phyloP scores from a whole-genome alignment of 2,888 invertebrate species.

The Carabus problematicus region DNA sequence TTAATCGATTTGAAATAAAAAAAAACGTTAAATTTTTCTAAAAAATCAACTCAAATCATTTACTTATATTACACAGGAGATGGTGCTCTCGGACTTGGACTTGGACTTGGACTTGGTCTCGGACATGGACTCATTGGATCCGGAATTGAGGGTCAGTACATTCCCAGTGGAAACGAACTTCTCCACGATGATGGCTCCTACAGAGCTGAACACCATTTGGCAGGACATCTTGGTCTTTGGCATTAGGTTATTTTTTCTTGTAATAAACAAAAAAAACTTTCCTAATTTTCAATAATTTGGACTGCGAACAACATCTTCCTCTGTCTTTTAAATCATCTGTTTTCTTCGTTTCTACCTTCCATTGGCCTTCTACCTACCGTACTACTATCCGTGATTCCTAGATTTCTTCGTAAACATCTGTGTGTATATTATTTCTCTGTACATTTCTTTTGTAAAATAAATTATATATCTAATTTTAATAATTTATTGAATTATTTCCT shows the following conservation, averaged over 20 bases:
- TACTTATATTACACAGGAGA: conserved; percentile 2
- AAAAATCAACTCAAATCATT: background rate
- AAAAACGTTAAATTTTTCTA: background rate
- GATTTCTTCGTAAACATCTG: background rate
- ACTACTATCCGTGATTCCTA: background rate
- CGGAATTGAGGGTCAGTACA: conserved; percentile 35
- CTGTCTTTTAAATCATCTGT: background rate
- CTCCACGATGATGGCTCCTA: conserved; percentile 33
- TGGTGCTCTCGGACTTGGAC: conserved; percentile 16
- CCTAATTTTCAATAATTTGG: conserved; percentile 3
- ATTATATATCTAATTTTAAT: conserved; percentile 1
- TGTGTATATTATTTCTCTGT: conserved; percentile 17
- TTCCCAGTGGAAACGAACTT: conserved; percentile 27
- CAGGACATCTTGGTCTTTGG: conserved; percentile 6
- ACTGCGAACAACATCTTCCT: conserved; percentile 4
- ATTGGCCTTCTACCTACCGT: background rate
- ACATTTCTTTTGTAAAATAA: conserved; percentile 13
- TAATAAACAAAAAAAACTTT: conserved; percentile 1
- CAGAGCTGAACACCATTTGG: conserved; percentile 38
- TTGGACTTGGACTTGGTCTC: conserved; percentile 17
- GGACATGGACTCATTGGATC: conserved; percentile 16
- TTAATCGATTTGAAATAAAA: background rate
- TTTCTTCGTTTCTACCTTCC: background rate
- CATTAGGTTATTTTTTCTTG: conserved; percentile 8
- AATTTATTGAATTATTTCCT: too few relatives aligned